Percentiles rank a stretch among this genome's conserved stretches.
Conservation (phyloP, 1,140 invertebrate species). For the Drosophila bocqueti region DNA sequence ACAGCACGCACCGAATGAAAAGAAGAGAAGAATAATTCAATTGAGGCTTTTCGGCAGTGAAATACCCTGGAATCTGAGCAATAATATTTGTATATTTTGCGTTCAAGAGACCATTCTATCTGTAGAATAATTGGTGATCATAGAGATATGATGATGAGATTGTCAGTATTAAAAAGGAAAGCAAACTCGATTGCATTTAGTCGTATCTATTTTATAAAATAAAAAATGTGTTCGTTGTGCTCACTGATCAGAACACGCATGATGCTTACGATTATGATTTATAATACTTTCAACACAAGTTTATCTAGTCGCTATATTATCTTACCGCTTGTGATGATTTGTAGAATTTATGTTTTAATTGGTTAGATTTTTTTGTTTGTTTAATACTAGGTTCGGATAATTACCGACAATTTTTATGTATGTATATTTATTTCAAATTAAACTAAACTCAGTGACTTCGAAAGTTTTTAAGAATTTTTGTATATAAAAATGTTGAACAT, state of each 20-base stretch:
- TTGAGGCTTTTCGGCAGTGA: no score
- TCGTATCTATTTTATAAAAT: no score
- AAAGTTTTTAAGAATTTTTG: not conserved
- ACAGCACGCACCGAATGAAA: conserved; percentile 24
- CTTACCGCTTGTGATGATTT: no score
- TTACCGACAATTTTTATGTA: not conserved
- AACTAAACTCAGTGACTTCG: not conserved
- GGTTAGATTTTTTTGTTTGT: no score
- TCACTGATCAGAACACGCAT: no score
- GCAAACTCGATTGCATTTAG: not conserved
- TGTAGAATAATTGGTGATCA: not conserved
- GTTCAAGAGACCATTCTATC: not conserved
- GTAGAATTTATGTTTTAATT: no score
- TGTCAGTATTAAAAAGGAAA: not conserved
- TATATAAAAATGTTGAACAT: not conserved
- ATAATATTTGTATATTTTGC: not conserved
- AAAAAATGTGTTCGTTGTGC: no score
- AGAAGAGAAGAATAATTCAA: not conserved
- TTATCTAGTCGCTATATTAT: no score
- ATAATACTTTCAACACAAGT: no score
- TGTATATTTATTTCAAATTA: not conserved
- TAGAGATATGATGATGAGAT: not conserved
- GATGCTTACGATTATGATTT: no score
- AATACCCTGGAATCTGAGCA: conserved; percentile 9
- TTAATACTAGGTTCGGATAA: not conserved